Percentiles rank a stretch among this genome's conserved stretches.
phyloP scores from a whole-genome alignment of 2,113 vertebrate genomes.

The Channa maculata region DNA sequence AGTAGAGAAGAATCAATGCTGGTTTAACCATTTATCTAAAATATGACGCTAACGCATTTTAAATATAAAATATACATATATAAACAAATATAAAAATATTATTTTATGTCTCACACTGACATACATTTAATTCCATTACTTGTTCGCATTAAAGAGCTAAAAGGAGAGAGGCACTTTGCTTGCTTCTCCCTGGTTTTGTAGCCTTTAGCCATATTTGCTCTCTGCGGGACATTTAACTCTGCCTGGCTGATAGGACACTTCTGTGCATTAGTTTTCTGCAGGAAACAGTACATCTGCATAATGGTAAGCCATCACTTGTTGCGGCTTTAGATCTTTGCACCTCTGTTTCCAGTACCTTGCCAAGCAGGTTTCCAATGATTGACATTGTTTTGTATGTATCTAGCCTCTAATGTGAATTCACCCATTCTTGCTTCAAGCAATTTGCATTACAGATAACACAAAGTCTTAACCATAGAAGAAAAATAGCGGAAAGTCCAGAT shows the following conservation, averaged over 20 bases:
- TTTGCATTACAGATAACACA: neutral
- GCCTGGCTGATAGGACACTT: slow-evolving; percentile 5
- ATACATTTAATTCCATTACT: no score
- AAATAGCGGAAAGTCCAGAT: slow-evolving; percentile 1
- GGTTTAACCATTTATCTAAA: no score
- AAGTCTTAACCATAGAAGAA: neutral
- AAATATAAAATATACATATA: no score
- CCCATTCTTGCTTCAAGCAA: neutral
- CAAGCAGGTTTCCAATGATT: neutral
- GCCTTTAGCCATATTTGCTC: slow-evolving; percentile 7
- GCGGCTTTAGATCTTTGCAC: neutral
- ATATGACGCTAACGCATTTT: no score
- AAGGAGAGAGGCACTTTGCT: no score
- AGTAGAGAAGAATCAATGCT: no score
- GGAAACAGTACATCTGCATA: neutral
- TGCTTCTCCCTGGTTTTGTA: slow-evolving; percentile 1
- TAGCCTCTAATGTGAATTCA: neutral
- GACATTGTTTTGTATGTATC: neutral
- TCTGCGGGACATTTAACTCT: slow-evolving; percentile 12
- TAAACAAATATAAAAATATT: no score
- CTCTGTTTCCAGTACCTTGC: neutral
- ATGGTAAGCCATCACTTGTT: neutral
- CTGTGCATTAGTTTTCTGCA: neutral
- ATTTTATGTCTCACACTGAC: no score
- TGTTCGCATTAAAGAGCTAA: no score